Evolutionary conservation across 2,888 invertebrate species (phyloP).

Genomic region (Erebia aethiops): DNA sequence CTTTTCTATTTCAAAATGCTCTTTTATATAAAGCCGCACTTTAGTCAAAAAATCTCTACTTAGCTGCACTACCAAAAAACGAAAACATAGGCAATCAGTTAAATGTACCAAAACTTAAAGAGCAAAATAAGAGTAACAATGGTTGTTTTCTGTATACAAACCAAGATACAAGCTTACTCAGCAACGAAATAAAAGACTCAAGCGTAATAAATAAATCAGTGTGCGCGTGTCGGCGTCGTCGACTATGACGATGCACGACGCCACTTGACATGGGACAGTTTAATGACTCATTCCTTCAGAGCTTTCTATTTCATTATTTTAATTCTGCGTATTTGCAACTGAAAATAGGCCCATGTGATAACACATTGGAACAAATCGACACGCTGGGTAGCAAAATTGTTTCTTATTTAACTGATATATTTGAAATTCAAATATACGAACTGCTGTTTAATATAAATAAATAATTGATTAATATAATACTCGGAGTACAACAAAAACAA

Average conservation of each 20-base stretch:
- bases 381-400: neutral
- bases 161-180: constrained; percentile 26
- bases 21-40: neutral
- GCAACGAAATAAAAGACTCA: constrained; percentile 37
- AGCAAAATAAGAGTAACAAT: constrained; percentile 14
- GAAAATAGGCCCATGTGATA: constrained; percentile 6
- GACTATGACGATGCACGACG: constrained; percentile 43
- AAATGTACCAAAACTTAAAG: neutral
- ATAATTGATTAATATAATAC: constrained; percentile 6
- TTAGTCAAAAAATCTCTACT: neutral
- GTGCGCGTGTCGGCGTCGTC: constrained; percentile 40
- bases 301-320: constrained; percentile 27
- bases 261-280: constrained; percentile 37
- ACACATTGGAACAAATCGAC: neutral
- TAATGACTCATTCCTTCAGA: constrained; percentile 44
- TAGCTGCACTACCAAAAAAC: neutral
- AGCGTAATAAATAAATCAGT: constrained; percentile 43
- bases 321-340: constrained; percentile 16
- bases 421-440: neutral
- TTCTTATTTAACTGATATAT: neutral
- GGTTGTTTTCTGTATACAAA: constrained; percentile 5
- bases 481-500: constrained; percentile 3
- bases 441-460: neutral
- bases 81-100: neutral
- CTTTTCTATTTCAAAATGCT: constrained; percentile 10